Conservation (phyloP, 2,888 invertebrate species). For the Temnothorax ravouxi region DNA sequence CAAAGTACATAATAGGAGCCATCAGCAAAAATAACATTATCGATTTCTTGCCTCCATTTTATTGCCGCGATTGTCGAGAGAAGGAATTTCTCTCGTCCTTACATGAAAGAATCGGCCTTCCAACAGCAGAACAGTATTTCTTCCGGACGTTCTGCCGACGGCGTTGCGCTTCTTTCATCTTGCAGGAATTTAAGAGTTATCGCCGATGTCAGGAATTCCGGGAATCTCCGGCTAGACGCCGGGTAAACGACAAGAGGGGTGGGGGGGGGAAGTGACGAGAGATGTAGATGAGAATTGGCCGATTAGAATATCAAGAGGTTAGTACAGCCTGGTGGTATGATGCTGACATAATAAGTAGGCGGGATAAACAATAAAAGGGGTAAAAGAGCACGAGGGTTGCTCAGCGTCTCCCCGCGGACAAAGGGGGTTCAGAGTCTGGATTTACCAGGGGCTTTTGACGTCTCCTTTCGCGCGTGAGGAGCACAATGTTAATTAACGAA, state of each 20-base stretch:
- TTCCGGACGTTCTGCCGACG: conserved; percentile 64
- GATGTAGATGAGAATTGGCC: conserved; percentile 64
- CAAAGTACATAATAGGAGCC: conserved; percentile 16
- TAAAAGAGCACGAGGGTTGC: conserved; percentile 67
- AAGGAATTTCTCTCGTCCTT: conserved; percentile 65
- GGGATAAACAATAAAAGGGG: conserved; percentile 83
- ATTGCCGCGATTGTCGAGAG: conserved; percentile 56
- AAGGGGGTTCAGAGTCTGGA: conserved; percentile 73
- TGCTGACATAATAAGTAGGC: conserved; percentile 81
- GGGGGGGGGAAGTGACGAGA: conserved; percentile 37
- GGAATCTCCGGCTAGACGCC: conserved; percentile 52
- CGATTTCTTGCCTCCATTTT: conserved; percentile 53
- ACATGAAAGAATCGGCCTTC: conserved; percentile 56
- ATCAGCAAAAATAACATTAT: conserved; percentile 45
- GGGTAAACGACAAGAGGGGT: conserved; percentile 10
- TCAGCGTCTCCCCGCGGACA: conserved; percentile 61
- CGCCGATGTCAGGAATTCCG: conserved; percentile 68
- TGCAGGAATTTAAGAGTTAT: conserved; percentile 74
- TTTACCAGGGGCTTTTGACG: conserved; percentile 79
- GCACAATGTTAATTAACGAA: conserved; percentile 85
- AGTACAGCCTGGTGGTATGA: conserved; percentile 54
- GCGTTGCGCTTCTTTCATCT: conserved; percentile 71
- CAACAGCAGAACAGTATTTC: conserved; percentile 66
- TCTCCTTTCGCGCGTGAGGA: conserved; percentile 80
- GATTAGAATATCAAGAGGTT: conserved; percentile 83